Evolutionary conservation across 2,888 invertebrate species (phyloP), one percentile per base, ranked within the genome.

Genomic region (Syrphus vitripennis): DNA sequence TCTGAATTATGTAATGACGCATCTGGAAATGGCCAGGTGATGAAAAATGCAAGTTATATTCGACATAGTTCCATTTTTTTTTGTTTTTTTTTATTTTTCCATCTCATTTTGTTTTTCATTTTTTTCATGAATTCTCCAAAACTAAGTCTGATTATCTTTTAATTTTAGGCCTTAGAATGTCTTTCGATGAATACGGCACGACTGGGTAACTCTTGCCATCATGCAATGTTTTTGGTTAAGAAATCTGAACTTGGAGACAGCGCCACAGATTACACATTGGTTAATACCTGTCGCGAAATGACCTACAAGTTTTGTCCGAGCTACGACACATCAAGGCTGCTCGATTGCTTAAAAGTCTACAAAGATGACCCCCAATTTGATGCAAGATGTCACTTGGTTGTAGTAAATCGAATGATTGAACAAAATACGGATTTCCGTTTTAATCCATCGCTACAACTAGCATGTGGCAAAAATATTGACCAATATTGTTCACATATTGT

Each of bases 391-490:
- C 95, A 96, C 90, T 93, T 95, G 72, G 95, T 98, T 19, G 96
- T 98, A n/a, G 94, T 97, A 0, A 96, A 96, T 90, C 94, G 98
- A 88, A 96, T 98, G 95, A 96, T 97, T 87, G 97, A 98, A 91
- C 97, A 97, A 92, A 97, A 97, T 90, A 95, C 96, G 79, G 98
- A 99, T 93, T 97, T 96, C 90, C 95, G 98, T 83, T 95, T 98
- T 86, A 98, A 98, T 93, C 97, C 96, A 3, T 95, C 95, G 24
- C 93, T 99, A 76, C 96, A 96, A 91, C 94, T 95, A 89, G 95
- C 96, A 14, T 99, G 99, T 91, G 95, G 95, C 88, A 91, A 93
- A 84, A 98, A 98, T 91, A 97, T 98, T 21, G 94, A 95, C 80
- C 96, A 95, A 89, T 95, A 95, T 91, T 96, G 96, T 90, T 92